Conservation (phyloP, 2,113 vertebrate species). For the Camarhynchus parvulus region DNA sequence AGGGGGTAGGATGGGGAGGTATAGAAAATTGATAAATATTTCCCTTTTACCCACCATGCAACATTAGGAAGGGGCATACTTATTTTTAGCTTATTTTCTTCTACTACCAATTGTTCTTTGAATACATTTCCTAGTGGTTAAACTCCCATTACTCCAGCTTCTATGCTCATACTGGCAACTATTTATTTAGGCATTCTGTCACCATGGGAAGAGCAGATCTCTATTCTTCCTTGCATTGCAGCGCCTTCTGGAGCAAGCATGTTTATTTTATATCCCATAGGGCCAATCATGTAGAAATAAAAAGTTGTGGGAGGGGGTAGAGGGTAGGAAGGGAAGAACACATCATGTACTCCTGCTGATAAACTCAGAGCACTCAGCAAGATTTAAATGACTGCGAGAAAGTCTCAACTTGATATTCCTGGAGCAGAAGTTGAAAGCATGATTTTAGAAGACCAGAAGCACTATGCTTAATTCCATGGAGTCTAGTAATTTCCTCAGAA, state of each 20-base stretch:
- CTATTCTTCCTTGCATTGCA: neutral
- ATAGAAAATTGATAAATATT: neutral
- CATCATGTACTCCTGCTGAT: neutral
- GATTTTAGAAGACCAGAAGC: neutral
- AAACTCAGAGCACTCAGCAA: neutral
- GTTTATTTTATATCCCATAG: constrained; percentile 18
- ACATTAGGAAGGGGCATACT: neutral
- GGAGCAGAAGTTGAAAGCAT: neutral
- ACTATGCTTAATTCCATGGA: neutral
- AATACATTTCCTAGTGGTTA: neutral
- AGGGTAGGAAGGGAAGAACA: neutral
- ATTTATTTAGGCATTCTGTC: constrained; percentile 29
- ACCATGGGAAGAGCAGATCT: neutral
- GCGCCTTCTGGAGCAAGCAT: neutral
- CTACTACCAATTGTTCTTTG: neutral
- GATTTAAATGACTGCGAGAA: neutral
- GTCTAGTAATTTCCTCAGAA: neutral
- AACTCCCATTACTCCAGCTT: neutral
- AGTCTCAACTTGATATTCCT: neutral
- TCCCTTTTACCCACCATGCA: neutral
- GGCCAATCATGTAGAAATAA: neutral
- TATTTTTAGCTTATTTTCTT: constrained; percentile 10
- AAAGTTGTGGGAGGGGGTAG: neutral
- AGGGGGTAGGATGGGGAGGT: rapidly evolving
- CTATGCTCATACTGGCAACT: neutral